Evolutionary conservation across 1,140 invertebrate species (phyloP).

Genomic region (Drosophila tani): DNA sequence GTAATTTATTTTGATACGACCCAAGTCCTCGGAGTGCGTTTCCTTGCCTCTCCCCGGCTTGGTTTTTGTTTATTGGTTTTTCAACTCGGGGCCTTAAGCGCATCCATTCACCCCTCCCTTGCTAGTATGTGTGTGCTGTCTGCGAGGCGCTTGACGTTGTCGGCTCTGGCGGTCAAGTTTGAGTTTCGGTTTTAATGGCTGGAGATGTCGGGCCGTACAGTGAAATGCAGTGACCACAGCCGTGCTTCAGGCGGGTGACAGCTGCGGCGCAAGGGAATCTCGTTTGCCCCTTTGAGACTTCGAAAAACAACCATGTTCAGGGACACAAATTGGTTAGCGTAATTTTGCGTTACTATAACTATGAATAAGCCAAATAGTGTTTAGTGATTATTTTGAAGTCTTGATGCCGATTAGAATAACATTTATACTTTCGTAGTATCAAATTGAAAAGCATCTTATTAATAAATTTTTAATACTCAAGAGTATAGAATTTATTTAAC

Average conservation of each 20-base stretch:
- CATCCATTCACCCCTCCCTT: not conserved
- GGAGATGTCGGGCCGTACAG: conserved; percentile 15
- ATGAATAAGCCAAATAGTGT: not conserved
- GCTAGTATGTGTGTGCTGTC: conserved; percentile 21
- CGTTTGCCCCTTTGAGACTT: conserved; percentile 7
- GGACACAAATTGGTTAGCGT: too few species aligned
- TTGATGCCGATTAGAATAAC: too few species aligned
- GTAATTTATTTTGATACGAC: conserved; percentile 75
- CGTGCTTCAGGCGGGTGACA: conserved; percentile 22
- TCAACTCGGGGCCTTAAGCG: conserved; percentile 57
- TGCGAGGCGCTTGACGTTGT: conserved; percentile 45
- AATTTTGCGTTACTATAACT: not conserved
- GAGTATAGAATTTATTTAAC: too few species aligned
- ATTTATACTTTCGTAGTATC: too few species aligned
- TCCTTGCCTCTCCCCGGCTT: not conserved
- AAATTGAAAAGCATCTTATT: too few species aligned
- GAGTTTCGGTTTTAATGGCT: conserved; percentile 70
- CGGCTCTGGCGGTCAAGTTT: conserved; percentile 57
- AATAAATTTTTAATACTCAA: too few species aligned
- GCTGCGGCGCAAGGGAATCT: conserved; percentile 1
- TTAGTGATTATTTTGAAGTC: too few species aligned
- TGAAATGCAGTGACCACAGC: conserved; percentile 56
- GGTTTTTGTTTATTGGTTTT: conserved; percentile 79
- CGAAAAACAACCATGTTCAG: not conserved
- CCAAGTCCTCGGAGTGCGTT: conserved; percentile 58